A percentile compares a stretch with the other conserved stretches of the same genome.
phyloP scores from a whole-genome alignment of 2,113 vertebrate species.

The Dipodomys spectabilis region DNA sequence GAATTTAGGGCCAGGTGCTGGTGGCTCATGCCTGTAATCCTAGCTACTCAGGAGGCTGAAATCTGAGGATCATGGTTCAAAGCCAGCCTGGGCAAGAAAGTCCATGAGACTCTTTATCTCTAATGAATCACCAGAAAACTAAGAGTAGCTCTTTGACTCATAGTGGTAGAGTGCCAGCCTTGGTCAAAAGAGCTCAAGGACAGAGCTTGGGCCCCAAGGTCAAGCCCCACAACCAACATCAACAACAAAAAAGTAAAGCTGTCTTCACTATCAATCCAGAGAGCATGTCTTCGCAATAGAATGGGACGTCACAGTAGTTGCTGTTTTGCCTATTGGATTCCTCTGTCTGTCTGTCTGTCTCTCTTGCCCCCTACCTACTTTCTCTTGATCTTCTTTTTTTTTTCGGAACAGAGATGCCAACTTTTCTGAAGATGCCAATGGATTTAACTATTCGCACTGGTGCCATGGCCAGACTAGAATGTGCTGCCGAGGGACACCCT shows the following conservation, averaged over 20 bases:
- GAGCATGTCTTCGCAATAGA: background rate
- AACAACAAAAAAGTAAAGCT: background rate
- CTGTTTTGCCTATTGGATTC: background rate
- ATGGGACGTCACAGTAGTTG: background rate
- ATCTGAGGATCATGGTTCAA: no score
- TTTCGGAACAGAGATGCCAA: conserved; percentile 87
- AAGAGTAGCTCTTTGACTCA: no score
- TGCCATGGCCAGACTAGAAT: conserved; percentile 90
- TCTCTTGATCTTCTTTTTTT: conserved; percentile 21
- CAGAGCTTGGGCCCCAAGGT: no score
- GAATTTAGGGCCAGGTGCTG: background rate
- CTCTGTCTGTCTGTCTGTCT: background rate
- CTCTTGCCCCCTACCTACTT: background rate
- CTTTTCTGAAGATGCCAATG: conserved; percentile 92
- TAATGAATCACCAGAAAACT: no score
- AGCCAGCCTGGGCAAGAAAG: no score
- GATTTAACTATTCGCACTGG: conserved; percentile 90
- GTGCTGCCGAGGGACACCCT: conserved; percentile 90
- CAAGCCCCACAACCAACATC: no score
- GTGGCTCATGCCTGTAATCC: no score
- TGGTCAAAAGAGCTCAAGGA: no score
- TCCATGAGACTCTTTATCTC: no score
- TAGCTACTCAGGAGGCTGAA: no score
- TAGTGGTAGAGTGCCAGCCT: no score
- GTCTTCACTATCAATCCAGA: background rate